Base-by-base conservation (phyloP, 1,140 invertebrate genomes). In the Colletes latitarsis region DNA sequence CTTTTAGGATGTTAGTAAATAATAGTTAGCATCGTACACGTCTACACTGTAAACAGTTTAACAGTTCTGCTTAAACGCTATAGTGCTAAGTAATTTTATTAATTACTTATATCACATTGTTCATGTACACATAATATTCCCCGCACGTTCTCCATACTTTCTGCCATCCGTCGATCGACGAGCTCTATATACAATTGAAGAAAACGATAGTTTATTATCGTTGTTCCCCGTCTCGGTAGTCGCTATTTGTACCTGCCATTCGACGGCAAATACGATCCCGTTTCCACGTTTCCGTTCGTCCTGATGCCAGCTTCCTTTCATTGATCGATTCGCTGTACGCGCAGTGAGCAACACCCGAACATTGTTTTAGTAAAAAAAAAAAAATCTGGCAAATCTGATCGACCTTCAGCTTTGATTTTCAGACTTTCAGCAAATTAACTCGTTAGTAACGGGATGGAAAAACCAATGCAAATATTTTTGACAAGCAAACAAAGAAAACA, bases 31-130 rank as follows among this genome's bases (percentile, higher is more conserved):
- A 88, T 88, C 88, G 83, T 88, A 90, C 30, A 30, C 90, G 89
- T 82, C 90, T 90, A 91, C 84, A 82, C 83, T 88, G 88, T 89
- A 93, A 92, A 92, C 88, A 90, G 84, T 88, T 92, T 88, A 91
- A 89, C 84, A 89, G 79, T 84, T 85, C 63, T 88, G 82, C 89
- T 91, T 91, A 92, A 85, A 82, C 76, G 73, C 89, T 93, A 92
- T 81, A 86, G 89, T 92, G 88, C 92, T 92, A 89, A 92, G 92
- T 92, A 89, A 90, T 91, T 92, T 90, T 88, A 90, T 92, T 91
- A 90, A 90, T 92, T 91, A 90, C 81, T 92, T 92, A 92, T 93
- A 93, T 93, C 92, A 93, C 93, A 93, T 93, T 93, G 88, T 92
- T 92, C 87, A 87, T 91, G 89, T 91, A 90, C 89, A 90, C 86